Conservation (phyloP, 1,140 invertebrate species). For the Paracyclopina nana region DNA sequence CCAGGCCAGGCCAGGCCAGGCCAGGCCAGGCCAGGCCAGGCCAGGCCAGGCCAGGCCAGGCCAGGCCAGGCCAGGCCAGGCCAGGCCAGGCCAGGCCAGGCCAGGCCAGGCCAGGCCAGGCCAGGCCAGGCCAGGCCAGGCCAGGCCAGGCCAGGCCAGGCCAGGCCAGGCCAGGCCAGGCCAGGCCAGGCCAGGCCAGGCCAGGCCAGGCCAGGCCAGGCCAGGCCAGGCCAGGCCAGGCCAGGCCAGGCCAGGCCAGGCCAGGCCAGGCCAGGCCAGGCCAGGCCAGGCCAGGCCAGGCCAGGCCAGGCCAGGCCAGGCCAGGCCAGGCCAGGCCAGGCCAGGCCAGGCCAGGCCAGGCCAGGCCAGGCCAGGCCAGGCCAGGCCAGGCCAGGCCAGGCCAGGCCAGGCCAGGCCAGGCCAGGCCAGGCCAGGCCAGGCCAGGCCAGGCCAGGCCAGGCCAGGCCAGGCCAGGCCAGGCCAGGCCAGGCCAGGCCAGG, state of each 20-base stretch:
- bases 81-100: slow-evolving; percentile 19
- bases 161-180: slow-evolving; percentile 20
- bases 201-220: slow-evolving; percentile 21
- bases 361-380: slow-evolving; percentile 20
- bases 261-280: slow-evolving; percentile 18
- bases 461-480: slow-evolving; percentile 19
- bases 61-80: slow-evolving; percentile 19
- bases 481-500: slow-evolving; percentile 18
- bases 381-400: slow-evolving; percentile 18
- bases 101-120: slow-evolving; percentile 20
- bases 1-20: slow-evolving; percentile 15
- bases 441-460: slow-evolving; percentile 17
- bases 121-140: slow-evolving; percentile 19
- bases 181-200: slow-evolving; percentile 19
- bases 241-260: slow-evolving; percentile 20
- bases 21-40: slow-evolving; percentile 14
- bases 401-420: slow-evolving; percentile 18
- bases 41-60: slow-evolving; percentile 18
- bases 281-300: slow-evolving; percentile 17
- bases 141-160: too few relatives aligned
- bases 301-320: slow-evolving; percentile 7
- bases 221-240: slow-evolving; percentile 18
- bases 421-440: slow-evolving; percentile 17
- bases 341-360: slow-evolving; percentile 19
- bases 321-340: slow-evolving; percentile 18